Conservation (phyloP, 2,113 vertebrate species). For the Picathartes gymnocephalus region DNA sequence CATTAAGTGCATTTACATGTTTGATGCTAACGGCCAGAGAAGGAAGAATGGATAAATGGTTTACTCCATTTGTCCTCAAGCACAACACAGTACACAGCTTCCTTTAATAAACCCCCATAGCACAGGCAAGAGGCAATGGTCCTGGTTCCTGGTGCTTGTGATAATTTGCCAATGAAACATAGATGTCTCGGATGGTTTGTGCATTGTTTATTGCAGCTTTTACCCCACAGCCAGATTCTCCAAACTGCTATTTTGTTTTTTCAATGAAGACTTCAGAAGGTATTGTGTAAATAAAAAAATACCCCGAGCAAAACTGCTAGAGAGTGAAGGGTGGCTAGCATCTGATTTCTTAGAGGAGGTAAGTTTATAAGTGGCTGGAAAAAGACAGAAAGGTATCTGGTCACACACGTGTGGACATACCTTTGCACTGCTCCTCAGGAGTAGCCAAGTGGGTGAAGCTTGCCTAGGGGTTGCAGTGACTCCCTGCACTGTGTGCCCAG, state of each 20-base stretch:
- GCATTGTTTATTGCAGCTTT: neutral
- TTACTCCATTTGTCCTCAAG: neutral
- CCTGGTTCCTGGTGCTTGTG: neutral
- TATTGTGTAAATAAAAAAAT: neutral
- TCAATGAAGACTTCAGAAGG: neutral
- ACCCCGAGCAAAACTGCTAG: neutral
- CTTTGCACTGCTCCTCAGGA: neutral
- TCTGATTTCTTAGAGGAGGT: neutral
- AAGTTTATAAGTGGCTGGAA: neutral
- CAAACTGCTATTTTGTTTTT: neutral
- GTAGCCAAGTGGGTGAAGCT: rapidly evolving
- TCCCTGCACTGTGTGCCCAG: neutral
- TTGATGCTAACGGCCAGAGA: neutral
- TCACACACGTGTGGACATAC: neutral
- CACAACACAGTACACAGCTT: neutral
- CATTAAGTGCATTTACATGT: neutral
- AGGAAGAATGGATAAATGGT: neutral
- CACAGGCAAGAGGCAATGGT: neutral
- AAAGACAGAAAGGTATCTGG: neutral
- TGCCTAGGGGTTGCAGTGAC: neutral
- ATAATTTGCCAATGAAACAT: neutral
- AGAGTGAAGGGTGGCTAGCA: neutral
- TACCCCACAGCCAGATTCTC: neutral
- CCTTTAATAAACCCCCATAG: neutral
- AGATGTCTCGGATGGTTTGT: rapidly evolving